These are phyloP conservation scores for Turnix velox DNA, from an alignment of 2,113 vertebrate species.

Conservation along the genomic window DNA sequence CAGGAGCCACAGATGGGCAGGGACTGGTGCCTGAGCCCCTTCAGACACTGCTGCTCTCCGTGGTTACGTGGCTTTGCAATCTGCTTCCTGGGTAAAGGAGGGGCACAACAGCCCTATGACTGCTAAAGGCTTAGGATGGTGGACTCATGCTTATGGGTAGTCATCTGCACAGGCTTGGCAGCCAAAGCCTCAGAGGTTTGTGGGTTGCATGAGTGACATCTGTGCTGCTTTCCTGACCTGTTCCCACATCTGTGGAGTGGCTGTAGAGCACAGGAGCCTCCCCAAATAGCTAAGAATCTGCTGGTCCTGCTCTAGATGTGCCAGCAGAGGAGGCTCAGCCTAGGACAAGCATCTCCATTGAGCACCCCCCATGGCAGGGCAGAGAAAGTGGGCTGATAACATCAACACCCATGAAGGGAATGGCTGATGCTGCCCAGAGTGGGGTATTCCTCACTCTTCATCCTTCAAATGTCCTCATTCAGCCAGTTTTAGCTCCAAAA, in stretches of 20 bases:
- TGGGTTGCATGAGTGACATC: background rate
- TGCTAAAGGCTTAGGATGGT: background rate
- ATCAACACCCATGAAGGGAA: too few species aligned
- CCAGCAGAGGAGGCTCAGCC: background rate
- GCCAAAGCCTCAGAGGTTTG: background rate
- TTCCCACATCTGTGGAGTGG: background rate
- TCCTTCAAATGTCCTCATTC: too few species aligned
- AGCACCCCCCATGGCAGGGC: too few species aligned
- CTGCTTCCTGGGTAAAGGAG: background rate
- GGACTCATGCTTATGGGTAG: background rate
- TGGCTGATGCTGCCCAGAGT: too few species aligned
- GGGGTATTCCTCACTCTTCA: too few species aligned
- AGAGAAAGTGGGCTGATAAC: too few species aligned
- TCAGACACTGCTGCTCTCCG: background rate
- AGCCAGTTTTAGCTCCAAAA: too few species aligned
- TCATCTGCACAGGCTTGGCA: background rate
- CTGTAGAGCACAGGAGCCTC: background rate
- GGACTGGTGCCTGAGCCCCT: background rate
- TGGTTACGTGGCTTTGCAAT: background rate
- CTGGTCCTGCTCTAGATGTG: background rate
- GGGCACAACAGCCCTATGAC: background rate
- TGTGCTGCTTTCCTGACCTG: background rate
- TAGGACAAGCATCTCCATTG: too few species aligned
- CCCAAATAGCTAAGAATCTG: background rate
- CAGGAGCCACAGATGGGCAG: background rate